Conservation (phyloP, 2,797 vertebrate species). For the Tragopan temminckii region DNA sequence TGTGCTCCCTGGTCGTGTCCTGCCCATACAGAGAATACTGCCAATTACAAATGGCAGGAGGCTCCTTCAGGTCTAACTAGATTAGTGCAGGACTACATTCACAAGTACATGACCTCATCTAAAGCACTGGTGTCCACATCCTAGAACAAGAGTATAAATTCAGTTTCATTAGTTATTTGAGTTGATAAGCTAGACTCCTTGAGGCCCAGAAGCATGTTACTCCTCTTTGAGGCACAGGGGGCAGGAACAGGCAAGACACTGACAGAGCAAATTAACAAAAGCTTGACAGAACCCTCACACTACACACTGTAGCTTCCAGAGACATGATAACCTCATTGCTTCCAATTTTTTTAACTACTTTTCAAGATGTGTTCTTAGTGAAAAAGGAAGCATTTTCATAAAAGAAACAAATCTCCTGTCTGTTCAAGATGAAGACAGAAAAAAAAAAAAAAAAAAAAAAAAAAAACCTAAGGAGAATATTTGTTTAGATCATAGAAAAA, state of each 20-base stretch:
- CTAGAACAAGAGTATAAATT: not conserved
- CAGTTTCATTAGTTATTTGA: not conserved
- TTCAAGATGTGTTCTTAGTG: not conserved
- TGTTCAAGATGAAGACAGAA: not conserved
- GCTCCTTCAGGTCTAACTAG: not conserved
- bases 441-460: not conserved
- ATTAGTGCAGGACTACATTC: fast-evolving
- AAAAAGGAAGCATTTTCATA: not conserved
- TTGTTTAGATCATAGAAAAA: not conserved
- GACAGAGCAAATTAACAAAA: not conserved
- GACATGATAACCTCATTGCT: not conserved
- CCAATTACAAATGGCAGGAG: not conserved
- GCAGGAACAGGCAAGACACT: not conserved
- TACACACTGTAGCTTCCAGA: not conserved
- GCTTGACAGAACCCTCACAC: not conserved
- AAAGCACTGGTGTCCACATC: not conserved
- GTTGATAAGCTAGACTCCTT: not conserved
- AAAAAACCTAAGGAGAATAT: not conserved
- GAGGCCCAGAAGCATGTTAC: not conserved
- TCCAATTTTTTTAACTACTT: not conserved
- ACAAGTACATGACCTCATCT: not conserved
- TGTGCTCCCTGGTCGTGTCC: not conserved
- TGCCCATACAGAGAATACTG: fast-evolving
- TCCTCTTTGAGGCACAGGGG: not conserved
- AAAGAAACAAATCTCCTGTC: not conserved